A percentile compares a stretch with the other conserved stretches of the same genome.
Evolutionary conservation across 2,797 vertebrate genomes (phyloP).

Genomic region (Epinephelus awoara): DNA sequence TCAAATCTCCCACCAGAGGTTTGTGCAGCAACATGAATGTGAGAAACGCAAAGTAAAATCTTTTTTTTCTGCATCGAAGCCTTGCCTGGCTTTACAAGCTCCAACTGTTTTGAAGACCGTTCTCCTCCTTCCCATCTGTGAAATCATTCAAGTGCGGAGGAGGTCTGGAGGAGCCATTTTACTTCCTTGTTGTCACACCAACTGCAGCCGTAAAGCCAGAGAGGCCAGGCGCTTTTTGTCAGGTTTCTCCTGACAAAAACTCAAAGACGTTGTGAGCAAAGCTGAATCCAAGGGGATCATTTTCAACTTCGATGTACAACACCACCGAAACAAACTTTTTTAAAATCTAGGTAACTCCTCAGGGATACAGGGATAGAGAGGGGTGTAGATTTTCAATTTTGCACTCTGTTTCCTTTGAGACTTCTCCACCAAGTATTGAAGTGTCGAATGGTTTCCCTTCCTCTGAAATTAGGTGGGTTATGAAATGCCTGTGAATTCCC

Average conservation of each 20-base stretch:
- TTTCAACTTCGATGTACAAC: slow-evolving; percentile 1
- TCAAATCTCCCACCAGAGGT: neutral
- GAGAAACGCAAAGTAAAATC: slow-evolving; percentile 2
- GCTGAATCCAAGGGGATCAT: neutral
- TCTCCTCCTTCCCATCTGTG: slow-evolving; percentile 71
- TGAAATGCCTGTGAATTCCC: neutral
- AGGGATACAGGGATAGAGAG: neutral
- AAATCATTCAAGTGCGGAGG: slow-evolving; percentile 70
- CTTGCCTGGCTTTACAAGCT: slow-evolving; percentile 28
- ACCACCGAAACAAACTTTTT: neutral
- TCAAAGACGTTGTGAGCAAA: slow-evolving; percentile 26
- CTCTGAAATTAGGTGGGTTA: neutral
- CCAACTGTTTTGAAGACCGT: slow-evolving; percentile 32
- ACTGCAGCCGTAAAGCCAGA: slow-evolving; percentile 48
- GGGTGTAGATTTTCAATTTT: slow-evolving; percentile 2
- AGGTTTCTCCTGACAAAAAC: slow-evolving; percentile 19
- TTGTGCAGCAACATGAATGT: neutral
- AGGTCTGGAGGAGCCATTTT: slow-evolving; percentile 74
- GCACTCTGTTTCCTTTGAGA: slow-evolving; percentile 10
- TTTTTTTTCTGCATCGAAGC: slow-evolving; percentile 11
- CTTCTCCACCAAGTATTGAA: neutral
- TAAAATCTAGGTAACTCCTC: neutral
- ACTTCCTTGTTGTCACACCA: slow-evolving; percentile 66
- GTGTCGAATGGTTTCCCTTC: neutral
- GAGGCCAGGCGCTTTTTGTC: slow-evolving; percentile 16